These are phyloP conservation scores for Sorex araneus DNA, from an alignment of 2,113 vertebrate species.

Conservation along the genomic window DNA sequence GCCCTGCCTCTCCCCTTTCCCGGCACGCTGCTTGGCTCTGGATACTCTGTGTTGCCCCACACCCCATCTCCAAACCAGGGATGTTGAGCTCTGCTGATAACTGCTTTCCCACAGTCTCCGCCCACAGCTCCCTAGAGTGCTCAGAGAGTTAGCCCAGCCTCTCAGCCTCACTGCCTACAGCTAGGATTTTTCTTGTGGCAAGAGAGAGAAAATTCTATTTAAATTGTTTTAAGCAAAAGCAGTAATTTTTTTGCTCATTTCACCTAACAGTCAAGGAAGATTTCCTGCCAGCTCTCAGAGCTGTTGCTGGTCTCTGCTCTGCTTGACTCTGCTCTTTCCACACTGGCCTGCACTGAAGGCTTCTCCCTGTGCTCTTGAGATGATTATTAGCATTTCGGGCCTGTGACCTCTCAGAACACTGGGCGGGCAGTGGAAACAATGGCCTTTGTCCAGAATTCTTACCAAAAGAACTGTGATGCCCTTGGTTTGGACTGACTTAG, in stretches of 20 bases:
- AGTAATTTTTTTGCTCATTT: background rate
- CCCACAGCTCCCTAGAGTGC: background rate
- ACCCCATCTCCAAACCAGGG: background rate
- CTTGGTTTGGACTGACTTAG: background rate
- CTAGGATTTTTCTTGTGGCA: slow-evolving; percentile 4
- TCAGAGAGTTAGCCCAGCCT: background rate
- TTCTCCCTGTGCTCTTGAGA: background rate
- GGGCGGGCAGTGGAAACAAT: background rate
- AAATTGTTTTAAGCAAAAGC: slow-evolving; percentile 14
- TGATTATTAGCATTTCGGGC: background rate
- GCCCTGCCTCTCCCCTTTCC: background rate
- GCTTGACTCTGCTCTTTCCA: background rate
- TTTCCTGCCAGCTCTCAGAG: background rate
- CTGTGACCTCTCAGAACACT: background rate
- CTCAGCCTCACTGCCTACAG: background rate
- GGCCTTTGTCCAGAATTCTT: background rate
- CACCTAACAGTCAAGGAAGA: background rate
- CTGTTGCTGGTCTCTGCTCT: background rate
- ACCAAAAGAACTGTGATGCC: background rate
- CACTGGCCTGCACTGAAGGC: background rate
- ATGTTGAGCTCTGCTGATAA: background rate
- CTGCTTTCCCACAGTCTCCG: background rate
- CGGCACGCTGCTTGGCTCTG: background rate
- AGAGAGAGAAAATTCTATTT: background rate
- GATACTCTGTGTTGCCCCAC: background rate